Conservation (phyloP, 53 echinoderm and acorn worm genomes). For the Antedon mediterranea region DNA sequence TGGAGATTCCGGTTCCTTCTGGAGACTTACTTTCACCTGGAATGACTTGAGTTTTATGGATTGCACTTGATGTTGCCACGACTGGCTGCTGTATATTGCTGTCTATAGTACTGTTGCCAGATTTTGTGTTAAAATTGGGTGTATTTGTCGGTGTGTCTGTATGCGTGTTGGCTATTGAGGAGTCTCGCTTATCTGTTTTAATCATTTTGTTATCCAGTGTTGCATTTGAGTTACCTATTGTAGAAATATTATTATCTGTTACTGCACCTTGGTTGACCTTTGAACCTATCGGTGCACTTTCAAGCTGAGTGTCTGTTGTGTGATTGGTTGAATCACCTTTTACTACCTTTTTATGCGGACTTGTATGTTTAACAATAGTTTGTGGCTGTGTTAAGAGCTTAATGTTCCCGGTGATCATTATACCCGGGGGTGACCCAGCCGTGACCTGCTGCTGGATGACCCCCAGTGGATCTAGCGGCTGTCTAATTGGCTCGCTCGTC, state of each 20-base stretch:
- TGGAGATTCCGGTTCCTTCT: neutral
- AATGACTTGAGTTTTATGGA: neutral
- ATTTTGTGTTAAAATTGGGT: neutral
- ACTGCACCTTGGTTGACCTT: too few species aligned
- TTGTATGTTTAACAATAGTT: neutral
- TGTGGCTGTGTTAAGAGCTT: slow-evolving; percentile 50
- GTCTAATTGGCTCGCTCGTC: neutral
- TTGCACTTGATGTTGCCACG: neutral
- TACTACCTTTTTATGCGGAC: neutral
- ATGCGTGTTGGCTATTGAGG: too few species aligned
- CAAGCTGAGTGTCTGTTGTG: too few species aligned
- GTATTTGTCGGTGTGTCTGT: neutral
- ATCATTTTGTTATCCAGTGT: too few species aligned
- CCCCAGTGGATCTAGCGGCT: neutral
- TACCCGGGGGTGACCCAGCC: slow-evolving; percentile 43
- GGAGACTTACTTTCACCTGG: neutral
- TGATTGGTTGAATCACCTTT: neutral
- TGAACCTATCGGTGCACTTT: too few species aligned
- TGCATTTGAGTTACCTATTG: too few species aligned
- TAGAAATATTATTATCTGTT: too few species aligned
- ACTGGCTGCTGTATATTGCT: neutral
- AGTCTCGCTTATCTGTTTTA: too few species aligned
- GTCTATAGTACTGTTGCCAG: neutral
- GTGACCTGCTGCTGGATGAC: neutral
- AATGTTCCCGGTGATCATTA: slow-evolving; percentile 47